phyloP scores from a whole-genome alignment of 35 echinoderm and acorn worm species.

The Nesometra sesokonis region DNA sequence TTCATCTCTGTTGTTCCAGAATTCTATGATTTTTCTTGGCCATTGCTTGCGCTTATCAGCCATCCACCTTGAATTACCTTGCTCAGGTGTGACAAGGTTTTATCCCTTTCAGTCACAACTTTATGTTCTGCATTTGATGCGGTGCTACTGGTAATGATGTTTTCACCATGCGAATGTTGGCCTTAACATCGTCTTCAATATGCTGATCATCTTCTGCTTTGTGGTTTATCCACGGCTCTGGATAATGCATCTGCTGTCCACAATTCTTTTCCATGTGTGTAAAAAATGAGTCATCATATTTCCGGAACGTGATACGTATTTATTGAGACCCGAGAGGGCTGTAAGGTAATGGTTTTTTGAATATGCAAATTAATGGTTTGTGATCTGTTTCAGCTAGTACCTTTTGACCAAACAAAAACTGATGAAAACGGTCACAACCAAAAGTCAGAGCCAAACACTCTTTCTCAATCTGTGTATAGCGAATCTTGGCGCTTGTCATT shows the following conservation, averaged over 20 bases:
- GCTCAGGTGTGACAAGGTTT: background rate
- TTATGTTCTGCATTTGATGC: background rate
- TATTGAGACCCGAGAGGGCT: constrained; percentile 26
- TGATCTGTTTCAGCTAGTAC: constrained; percentile 47
- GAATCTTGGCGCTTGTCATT: constrained; percentile 19
- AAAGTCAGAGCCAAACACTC: constrained; percentile 23
- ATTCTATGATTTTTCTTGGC: background rate
- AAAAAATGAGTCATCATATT: constrained; percentile 40
- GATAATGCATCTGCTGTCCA: constrained; percentile 34
- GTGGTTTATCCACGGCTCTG: constrained; percentile 28
- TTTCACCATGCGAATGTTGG: background rate
- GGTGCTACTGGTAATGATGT: background rate
- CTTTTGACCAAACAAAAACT: constrained; percentile 41
- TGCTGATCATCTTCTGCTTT: background rate
- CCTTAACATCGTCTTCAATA: background rate
- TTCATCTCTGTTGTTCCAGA: background rate
- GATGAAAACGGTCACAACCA: constrained; percentile 42
- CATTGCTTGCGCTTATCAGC: background rate
- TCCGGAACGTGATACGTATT: constrained; percentile 36
- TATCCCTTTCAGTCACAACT: constrained; percentile 6
- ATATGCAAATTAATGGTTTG: constrained; percentile 40
- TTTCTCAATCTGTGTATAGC: constrained; percentile 49
- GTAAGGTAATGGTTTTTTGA: constrained; percentile 35
- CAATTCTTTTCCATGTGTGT: constrained; percentile 40
- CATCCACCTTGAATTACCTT: background rate